Percentiles rank a stretch among this genome's conserved stretches.
phyloP scores from a whole-genome alignment of 2,113 vertebrate genomes.

The Lophura nycthemera region DNA sequence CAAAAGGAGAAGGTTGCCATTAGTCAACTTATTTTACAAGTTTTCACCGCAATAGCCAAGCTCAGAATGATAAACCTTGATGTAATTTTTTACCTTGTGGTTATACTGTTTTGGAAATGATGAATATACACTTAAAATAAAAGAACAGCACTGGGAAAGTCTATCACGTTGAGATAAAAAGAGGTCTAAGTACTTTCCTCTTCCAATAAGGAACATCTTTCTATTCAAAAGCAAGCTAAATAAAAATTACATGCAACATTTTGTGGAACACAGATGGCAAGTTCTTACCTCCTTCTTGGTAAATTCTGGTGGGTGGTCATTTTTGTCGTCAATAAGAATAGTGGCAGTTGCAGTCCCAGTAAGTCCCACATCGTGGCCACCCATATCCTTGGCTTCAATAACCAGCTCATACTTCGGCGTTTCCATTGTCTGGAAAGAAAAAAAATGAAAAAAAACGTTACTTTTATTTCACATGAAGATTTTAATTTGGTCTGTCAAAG shows the following conservation, averaged over 20 bases:
- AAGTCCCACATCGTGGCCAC: slow-evolving; percentile 91
- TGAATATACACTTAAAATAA: rapidly evolving
- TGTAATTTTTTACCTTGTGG: not conserved
- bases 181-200: not conserved
- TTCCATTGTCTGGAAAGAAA: slow-evolving; percentile 86
- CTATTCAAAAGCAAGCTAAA: not conserved
- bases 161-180: not conserved
- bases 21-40: not conserved
- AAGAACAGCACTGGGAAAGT: not conserved
- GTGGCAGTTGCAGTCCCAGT: slow-evolving; percentile 94
- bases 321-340: slow-evolving; percentile 95
- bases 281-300: slow-evolving; percentile 92
- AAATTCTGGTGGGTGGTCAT: slow-evolving; percentile 96
- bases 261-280: not conserved
- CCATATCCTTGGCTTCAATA: slow-evolving; percentile 97
- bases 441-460: not conserved
- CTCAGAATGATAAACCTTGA: not conserved
- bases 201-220: not conserved
- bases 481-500: not conserved
- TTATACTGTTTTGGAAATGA: not conserved
- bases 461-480: not conserved
- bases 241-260: not conserved
- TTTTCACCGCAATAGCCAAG: not conserved
- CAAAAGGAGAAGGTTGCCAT: not conserved
- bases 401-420: slow-evolving; percentile 93